Evolutionary conservation across 2,113 vertebrate species (phyloP), one percentile per base, ranked within the genome.

Genomic region (Cercopithecus mona): DNA sequence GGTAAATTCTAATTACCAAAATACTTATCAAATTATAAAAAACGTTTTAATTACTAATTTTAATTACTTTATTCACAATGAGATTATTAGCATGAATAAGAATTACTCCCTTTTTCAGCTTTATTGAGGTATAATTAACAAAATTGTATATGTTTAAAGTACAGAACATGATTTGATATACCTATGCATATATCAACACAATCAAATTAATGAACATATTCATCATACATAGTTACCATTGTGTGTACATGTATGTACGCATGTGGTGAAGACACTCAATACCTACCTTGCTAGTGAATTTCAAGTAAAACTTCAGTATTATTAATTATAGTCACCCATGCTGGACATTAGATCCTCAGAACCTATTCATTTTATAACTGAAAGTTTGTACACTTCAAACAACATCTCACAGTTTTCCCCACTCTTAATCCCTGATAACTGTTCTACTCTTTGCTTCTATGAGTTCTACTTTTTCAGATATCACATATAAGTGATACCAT

Each of bases 1-100:
- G 38, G 94, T 59, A 94, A 95, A 87, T 80, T 92, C 57, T 59
- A 96, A 70, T 76, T 94, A 70, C 50, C 50, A 73, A 18, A 0
- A 2, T 43, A 52, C 25, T 9, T 40, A 55, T 20, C 81, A 55
- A 90, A n/a, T 90, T 90, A 66, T 76, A 76, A 84, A 90, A 86
- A 70, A 57, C 4, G 7, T 52, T 73, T 52, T 79, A 88, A 64
- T 48, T 48, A 84, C 64, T 78, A 87, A 90, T 73, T 96, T 90
- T 82, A 85, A 72, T 96, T 23, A 78, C 17, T 80, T 81, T 45
- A 88, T 76, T 88, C 43, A 83, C 11, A 90, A 32, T 68, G 50
- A 93, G 8, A 80, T 57, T 73, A 75, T 89, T 87, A 64, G 18
- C 20, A 72, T 84, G 11, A 95, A 43, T 84, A 85, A 88, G 27